Percentiles rank a stretch among this genome's conserved stretches.
phyloP scores from a whole-genome alignment of 2,797 vertebrate species.

The Linurgus olivaceus region DNA sequence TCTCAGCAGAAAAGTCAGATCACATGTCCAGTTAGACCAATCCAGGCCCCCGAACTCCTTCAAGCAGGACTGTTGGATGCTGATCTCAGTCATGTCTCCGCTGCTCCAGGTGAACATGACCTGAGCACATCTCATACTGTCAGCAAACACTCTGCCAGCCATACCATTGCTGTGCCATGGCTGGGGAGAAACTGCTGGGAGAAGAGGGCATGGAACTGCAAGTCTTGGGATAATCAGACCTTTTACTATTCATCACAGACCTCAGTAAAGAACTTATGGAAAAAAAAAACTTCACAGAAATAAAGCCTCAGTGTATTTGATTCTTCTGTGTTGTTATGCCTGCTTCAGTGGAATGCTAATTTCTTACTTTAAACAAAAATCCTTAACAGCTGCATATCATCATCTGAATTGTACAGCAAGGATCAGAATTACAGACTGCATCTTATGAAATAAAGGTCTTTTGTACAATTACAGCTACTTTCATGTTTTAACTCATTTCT shows the following conservation, averaged over 20 bases:
- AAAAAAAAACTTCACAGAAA: neutral
- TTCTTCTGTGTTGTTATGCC: neutral
- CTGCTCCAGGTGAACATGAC: neutral
- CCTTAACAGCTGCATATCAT: neutral
- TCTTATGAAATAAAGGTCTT: neutral
- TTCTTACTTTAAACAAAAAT: neutral
- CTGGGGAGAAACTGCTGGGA: constrained; percentile 59
- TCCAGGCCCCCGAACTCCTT: constrained; percentile 57
- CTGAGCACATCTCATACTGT: constrained; percentile 8
- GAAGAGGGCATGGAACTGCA: constrained; percentile 1
- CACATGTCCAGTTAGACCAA: constrained; percentile 30
- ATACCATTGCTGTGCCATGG: neutral
- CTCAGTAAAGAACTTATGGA: neutral
- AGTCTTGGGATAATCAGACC: constrained; percentile 44
- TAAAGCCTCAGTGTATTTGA: neutral
- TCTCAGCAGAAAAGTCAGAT: constrained; percentile 81
- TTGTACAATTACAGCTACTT: neutral
- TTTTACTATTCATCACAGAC: constrained; percentile 69
- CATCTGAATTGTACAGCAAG: neutral
- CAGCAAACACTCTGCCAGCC: constrained; percentile 55
- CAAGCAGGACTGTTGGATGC: constrained; percentile 65
- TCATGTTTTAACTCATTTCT: neutral
- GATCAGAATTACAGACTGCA: neutral
- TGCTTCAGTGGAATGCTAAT: neutral
- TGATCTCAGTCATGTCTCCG: neutral